Base-by-base conservation (phyloP, 35 echinoderm and acorn worm species). In the Lytechinus pictus region DNA sequence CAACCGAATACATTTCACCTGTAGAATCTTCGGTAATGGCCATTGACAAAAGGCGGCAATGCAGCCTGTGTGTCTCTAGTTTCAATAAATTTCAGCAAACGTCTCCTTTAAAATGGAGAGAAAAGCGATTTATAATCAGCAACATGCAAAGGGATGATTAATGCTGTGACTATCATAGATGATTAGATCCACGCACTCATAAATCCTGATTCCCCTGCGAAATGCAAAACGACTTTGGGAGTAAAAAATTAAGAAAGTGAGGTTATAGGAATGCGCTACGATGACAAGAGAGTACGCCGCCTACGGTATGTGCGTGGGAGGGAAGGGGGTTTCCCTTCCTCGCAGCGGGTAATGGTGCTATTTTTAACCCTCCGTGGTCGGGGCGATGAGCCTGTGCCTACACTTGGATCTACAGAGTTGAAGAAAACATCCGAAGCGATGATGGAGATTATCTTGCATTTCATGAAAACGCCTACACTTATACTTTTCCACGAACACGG, bases 271-370 rank as follows among this genome's bases (percentile, higher is more conserved):
- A 28, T 52, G 28, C 56, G 27, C 88, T 8, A 12, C n/a, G 88
- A 9, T 52, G 52, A 90, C 28, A 90, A 88, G 52, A 28, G 52
- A 90, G 28, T 52, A 90, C 88, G 88, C 88, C 88, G 88, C 88
- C 88, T 90, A 90, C 88, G 88, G 33, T 52, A 10, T 90, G 9
- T 90, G 88, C 52, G 88, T 90, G 88, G 88, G 88, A 90, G 88
- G 52, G 88, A 54, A 52, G 28, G 88, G 88, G 88, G 4, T 44
- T 90, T 29, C 88, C 88, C 88, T 33, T 52, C 12, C 2, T 90
- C 29, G 4, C 27, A 27, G 52, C 14, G 28, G 7, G 21, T 79
- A 79, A 79, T 79, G 66, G 61, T 79, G 66, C 66, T 79, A 79
- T 79, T 79, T 79, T n/a, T 79, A 79, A 24, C 0, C 66, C 2